phyloP scores from a whole-genome alignment of 2,888 invertebrate species.

The Patella pellucida region DNA sequence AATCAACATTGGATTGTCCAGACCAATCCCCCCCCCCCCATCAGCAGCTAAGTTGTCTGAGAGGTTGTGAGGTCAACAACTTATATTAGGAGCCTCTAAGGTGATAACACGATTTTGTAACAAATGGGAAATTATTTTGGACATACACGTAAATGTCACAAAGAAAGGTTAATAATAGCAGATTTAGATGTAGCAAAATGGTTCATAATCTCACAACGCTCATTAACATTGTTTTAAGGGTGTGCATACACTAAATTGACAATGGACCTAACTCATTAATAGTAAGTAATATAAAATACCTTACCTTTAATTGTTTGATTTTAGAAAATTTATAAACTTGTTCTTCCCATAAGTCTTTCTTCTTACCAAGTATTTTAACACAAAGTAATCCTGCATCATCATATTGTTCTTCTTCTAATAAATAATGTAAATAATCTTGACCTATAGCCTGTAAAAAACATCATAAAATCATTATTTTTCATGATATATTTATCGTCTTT shows the following conservation, averaged over 20 bases:
- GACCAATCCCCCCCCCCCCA: not conserved
- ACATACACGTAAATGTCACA: too few species aligned
- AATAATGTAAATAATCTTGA: constrained; percentile 84
- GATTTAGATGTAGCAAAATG: too few species aligned
- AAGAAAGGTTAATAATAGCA: too few species aligned
- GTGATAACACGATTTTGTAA: too few species aligned
- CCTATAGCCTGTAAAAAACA: constrained; percentile 76
- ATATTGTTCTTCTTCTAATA: constrained; percentile 78
- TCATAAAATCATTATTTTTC: not conserved
- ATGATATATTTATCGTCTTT: too few species aligned
- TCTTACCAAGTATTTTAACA: constrained; percentile 80
- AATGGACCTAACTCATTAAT: too few species aligned
- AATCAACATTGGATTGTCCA: not conserved
- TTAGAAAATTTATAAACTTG: constrained; percentile 91
- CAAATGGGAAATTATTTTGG: too few species aligned
- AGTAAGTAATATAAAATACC: not conserved
- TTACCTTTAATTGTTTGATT: constrained; percentile 83
- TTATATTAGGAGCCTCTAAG: too few species aligned
- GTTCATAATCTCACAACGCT: too few species aligned
- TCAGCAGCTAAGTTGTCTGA: not conserved
- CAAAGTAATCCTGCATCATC: constrained; percentile 90
- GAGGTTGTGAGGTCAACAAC: not conserved
- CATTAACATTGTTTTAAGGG: too few species aligned
- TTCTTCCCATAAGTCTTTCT: constrained; percentile 90
- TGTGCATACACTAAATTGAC: too few species aligned